Percentiles rank a stretch among this genome's conserved stretches.
Evolutionary conservation across 2,113 vertebrate species (phyloP).

Genomic region (Crypturellus undulatus): DNA sequence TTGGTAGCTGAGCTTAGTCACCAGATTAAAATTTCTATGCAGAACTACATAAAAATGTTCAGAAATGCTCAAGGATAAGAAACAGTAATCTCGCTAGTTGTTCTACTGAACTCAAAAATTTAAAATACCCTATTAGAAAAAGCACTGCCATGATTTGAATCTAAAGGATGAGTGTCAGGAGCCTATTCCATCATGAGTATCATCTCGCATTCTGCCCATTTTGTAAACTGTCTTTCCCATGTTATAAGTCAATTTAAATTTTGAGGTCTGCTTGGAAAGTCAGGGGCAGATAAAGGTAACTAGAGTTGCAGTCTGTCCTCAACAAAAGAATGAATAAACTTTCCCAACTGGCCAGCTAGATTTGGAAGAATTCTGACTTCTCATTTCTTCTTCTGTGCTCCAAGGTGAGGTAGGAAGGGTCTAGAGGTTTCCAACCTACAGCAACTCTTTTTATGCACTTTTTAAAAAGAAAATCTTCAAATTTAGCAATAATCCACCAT

Average conservation of each 20-base stretch:
- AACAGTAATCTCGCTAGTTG: not conserved
- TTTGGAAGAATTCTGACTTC: not conserved
- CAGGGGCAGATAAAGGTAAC: not conserved
- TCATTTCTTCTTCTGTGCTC: not conserved
- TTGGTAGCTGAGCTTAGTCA: not conserved
- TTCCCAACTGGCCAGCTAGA: not conserved
- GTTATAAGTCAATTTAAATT: not conserved
- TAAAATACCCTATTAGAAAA: not conserved
- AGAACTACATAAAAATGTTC: not conserved
- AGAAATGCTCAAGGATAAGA: not conserved
- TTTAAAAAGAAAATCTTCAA: not conserved
- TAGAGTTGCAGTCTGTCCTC: not conserved
- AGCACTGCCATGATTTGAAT: not conserved
- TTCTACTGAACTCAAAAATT: not conserved
- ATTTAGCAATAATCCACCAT: not conserved
- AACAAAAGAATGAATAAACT: not conserved
- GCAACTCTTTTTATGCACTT: not conserved
- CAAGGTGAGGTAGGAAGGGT: not conserved
- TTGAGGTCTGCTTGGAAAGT: not conserved
- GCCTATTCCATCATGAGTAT: not conserved
- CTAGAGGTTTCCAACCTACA: not conserved
- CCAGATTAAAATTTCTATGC: not conserved
- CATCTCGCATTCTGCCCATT: not conserved
- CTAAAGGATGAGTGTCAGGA: not conserved
- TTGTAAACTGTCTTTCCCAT: not conserved